Conservation (phyloP, 2,888 invertebrate species). For the Andrena chrysosceles region DNA sequence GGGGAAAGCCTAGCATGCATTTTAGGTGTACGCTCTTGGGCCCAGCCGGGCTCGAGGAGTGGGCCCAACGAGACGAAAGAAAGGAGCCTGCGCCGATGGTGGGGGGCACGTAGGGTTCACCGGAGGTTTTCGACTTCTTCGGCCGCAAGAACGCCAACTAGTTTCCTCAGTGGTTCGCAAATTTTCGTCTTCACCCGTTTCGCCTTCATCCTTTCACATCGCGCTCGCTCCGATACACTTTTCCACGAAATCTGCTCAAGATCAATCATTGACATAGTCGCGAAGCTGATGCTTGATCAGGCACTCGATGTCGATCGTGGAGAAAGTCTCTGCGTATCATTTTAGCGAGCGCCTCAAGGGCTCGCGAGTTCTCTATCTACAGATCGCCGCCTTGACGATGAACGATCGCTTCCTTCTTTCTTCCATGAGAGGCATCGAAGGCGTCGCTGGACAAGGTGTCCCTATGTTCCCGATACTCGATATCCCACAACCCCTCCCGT, state of each 20-base stretch:
- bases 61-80: conserved; percentile 77
- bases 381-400: background rate
- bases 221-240: too few species aligned
- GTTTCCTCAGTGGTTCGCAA: conserved; percentile 84
- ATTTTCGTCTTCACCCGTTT: conserved; percentile 66
- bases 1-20: conserved; percentile 82
- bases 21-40: conserved; percentile 79
- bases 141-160: conserved; percentile 81
- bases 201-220: background rate
- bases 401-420: background rate
- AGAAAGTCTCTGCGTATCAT: background rate
- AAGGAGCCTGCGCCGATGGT: conserved; percentile 72
- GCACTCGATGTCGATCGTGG: background rate
- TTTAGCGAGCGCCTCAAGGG: background rate
- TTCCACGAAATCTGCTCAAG: too few species aligned
- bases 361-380: background rate
- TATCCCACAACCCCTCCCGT: conserved; percentile 20
- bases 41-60: conserved; percentile 66
- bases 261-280: too few species aligned
- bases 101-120: conserved; percentile 85
- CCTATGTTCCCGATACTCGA: conserved; percentile 30
- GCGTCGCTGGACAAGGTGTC: conserved; percentile 30
- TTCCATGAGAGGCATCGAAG: background rate
- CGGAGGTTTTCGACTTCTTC: conserved; percentile 85
- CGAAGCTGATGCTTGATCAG: too few species aligned